These are phyloP conservation scores for Caerostris darwini DNA, from an alignment of 1,140 invertebrate species.

Conservation along the genomic window DNA sequence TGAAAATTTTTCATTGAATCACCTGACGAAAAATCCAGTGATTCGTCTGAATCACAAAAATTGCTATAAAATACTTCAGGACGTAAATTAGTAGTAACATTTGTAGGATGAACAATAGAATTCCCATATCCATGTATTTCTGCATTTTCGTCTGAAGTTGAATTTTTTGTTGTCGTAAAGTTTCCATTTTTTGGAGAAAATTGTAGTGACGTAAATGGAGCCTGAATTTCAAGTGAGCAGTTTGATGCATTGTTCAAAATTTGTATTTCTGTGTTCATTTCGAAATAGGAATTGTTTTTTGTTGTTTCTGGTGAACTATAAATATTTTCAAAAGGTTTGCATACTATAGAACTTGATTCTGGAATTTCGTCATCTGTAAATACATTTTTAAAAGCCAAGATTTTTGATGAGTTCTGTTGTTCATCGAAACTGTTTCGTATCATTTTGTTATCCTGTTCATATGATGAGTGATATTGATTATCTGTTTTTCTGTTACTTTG, in stretches of 20 bases:
- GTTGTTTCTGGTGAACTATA: neutral
- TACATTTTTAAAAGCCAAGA: neutral
- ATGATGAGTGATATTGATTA: neutral
- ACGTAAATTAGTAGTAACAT: too few species aligned
- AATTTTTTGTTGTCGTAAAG: too few species aligned
- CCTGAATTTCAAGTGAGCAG: neutral
- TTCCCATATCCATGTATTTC: too few species aligned
- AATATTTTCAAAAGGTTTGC: neutral
- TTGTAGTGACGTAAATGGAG: too few species aligned
- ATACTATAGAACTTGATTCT: neutral
- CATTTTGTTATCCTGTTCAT: neutral
- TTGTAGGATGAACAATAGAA: too few species aligned
- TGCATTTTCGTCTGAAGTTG: too few species aligned
- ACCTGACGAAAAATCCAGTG: neutral
- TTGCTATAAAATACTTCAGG: too few species aligned
- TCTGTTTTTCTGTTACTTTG: neutral
- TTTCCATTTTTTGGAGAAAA: too few species aligned
- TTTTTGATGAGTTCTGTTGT: neutral
- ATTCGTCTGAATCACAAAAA: too few species aligned
- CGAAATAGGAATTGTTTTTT: neutral
- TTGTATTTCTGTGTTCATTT: neutral
- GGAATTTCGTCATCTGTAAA: neutral
- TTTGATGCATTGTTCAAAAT: neutral
- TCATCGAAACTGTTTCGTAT: neutral
- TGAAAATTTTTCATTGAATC: neutral